phyloP scores from a whole-genome alignment of 1,140 invertebrate species.

The Odontomachus brunneus region DNA sequence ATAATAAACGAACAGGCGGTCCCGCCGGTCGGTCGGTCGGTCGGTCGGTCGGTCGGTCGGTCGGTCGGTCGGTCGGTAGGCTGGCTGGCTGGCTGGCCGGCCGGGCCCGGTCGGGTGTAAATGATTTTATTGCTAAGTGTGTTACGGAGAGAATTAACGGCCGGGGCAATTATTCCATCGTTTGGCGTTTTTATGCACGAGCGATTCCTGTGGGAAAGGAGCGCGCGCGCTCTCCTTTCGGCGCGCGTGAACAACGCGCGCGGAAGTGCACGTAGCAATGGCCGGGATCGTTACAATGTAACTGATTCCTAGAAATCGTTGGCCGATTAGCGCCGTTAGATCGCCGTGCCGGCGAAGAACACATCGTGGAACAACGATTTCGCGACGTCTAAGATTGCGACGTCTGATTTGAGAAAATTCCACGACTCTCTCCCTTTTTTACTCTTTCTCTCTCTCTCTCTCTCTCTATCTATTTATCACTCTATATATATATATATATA shows the following conservation, averaged over 20 bases:
- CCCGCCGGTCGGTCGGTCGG: too few relatives aligned
- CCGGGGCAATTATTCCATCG: constrained; percentile 63
- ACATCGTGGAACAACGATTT: constrained; percentile 22
- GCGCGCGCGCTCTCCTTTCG: constrained; percentile 38
- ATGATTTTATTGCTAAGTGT: constrained; percentile 73
- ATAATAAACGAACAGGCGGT: constrained; percentile 64
- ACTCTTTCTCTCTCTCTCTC: neutral
- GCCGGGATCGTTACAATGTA: constrained; percentile 60
- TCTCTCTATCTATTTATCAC: neutral
- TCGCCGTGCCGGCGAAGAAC: neutral
- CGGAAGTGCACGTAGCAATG: constrained; percentile 42
- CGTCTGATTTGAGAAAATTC: constrained; percentile 22
- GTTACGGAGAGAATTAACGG: constrained; percentile 68
- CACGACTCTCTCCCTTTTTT: neutral
- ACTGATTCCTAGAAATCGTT: constrained; percentile 51
- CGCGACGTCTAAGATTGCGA: neutral
- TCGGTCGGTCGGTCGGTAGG: too few relatives aligned
- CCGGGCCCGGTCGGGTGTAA: constrained; percentile 64
- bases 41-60: too few relatives aligned
- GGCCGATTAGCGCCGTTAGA: constrained; percentile 15
- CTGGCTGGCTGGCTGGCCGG: neutral
- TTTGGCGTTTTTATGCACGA: constrained; percentile 67
- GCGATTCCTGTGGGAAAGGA: constrained; percentile 70
- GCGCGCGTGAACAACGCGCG: constrained; percentile 1
- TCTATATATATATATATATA: too few relatives aligned